phyloP scores from a whole-genome alignment of 2,797 vertebrate genomes.

The Pagetopsis macropterus region DNA sequence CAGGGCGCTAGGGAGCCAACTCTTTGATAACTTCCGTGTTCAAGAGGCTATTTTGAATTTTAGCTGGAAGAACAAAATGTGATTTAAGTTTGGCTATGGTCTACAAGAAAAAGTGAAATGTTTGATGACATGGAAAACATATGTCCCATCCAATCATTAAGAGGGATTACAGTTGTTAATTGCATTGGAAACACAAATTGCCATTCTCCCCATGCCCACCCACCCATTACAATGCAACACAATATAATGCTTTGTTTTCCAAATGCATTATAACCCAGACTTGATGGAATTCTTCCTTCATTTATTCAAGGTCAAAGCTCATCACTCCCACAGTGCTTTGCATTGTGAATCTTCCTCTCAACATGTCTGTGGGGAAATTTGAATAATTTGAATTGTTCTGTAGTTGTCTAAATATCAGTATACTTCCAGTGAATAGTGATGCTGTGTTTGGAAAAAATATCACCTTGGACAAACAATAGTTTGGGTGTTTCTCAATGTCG shows the following conservation, averaged over 20 bases:
- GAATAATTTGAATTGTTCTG: conserved; percentile 63
- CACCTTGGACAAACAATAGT: not conserved
- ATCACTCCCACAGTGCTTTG: conserved; percentile 73
- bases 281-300: conserved; percentile 76
- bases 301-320: conserved; percentile 82
- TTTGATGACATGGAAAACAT: conserved; percentile 10
- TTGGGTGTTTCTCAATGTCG: no score
- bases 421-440: conserved; percentile 31
- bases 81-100: not conserved
- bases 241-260: conserved; percentile 61
- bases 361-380: conserved; percentile 53
- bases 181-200: conserved; percentile 45
- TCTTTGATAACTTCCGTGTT: conserved; percentile 21
- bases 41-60: conserved; percentile 11
- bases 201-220: conserved; percentile 34
- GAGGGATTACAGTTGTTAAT: conserved; percentile 38
- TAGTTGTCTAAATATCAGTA: conserved; percentile 38
- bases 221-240: conserved; percentile 58
- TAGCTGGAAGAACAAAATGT: not conserved
- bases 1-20: not conserved
- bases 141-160: conserved; percentile 27
- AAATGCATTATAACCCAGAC: conserved; percentile 63
- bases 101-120: not conserved
- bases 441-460: conserved; percentile 36
- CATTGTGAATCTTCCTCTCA: conserved; percentile 74